These are phyloP conservation scores for Mastigias papua DNA, from an alignment of 30 jellyfish, hydroid and myxozoan species.

Conservation along the genomic window DNA sequence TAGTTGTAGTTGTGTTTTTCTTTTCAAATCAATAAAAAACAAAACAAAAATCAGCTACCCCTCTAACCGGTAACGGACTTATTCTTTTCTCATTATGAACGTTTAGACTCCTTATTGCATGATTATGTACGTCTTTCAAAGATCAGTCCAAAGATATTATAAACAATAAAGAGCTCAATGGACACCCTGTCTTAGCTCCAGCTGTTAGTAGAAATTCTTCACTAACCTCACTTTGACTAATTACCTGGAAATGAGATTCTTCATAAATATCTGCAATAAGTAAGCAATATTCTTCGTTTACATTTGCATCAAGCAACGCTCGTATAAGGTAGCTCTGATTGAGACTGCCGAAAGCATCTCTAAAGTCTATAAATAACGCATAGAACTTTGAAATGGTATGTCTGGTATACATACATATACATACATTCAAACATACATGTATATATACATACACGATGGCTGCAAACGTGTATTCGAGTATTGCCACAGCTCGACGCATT, in stretches of 20 bases:
- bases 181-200: slow-evolving; percentile 41
- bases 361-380: background rate
- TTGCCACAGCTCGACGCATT: too few relatives aligned
- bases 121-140: slow-evolving; percentile 23
- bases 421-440: too few relatives aligned
- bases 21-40: too few relatives aligned
- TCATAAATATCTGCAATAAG: slow-evolving; percentile 27
- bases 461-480: too few relatives aligned
- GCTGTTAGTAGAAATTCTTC: slow-evolving; percentile 42
- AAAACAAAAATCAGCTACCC: too few relatives aligned
- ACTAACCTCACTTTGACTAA: slow-evolving; percentile 41
- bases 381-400: background rate
- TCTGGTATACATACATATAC: too few relatives aligned
- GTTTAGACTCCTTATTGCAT: slow-evolving; percentile 44
- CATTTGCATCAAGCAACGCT: background rate
- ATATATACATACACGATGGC: too few relatives aligned
- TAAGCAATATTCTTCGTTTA: background rate
- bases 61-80: slow-evolving; percentile 25
- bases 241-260: slow-evolving; percentile 28
- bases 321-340: slow-evolving; percentile 1
- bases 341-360: slow-evolving; percentile 17
- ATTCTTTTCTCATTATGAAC: slow-evolving; percentile 3
- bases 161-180: slow-evolving; percentile 31
- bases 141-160: slow-evolving; percentile 40
- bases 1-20: too few relatives aligned